A percentile compares a stretch with the other conserved stretches of the same genome.
phyloP scores from a whole-genome alignment of 2,888 invertebrate species.

The Drosophila suboccidentalis region DNA sequence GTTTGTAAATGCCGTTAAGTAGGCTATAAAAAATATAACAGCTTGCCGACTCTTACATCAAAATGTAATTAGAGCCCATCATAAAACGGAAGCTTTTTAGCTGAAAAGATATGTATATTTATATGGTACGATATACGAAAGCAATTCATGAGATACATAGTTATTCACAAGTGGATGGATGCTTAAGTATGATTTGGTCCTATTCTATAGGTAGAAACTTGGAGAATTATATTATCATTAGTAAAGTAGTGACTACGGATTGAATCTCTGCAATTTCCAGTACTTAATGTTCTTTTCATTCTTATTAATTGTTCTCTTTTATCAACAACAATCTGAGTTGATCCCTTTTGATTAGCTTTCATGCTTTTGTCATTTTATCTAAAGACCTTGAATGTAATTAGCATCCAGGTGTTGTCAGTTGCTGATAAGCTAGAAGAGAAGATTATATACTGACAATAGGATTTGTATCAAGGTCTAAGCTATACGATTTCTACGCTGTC shows the following conservation, averaged over 20 bases:
- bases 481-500: too few species aligned
- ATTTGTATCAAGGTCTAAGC: neutral
- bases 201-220: too few species aligned
- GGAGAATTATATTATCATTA: too few species aligned
- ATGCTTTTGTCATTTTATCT: neutral
- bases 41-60: conserved; percentile 24
- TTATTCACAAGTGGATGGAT: neutral
- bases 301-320: neutral
- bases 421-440: neutral
- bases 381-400: neutral
- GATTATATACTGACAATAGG: neutral
- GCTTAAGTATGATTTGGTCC: neutral
- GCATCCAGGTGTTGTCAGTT: neutral
- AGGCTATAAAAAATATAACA: conserved; percentile 64
- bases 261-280: too few species aligned
- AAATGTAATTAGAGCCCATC: conserved; percentile 63
- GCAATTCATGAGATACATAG: conserved; percentile 8
- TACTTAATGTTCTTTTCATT: neutral
- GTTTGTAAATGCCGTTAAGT: conserved; percentile 67
- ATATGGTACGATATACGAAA: conserved; percentile 9
- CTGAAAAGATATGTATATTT: conserved; percentile 9
- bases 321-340: neutral
- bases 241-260: too few species aligned
- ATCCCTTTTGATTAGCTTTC: neutral
- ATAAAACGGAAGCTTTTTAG: conserved; percentile 31